phyloP scores from a whole-genome alignment of 2,888 invertebrate species.

The Lasius fuliginosus region DNA sequence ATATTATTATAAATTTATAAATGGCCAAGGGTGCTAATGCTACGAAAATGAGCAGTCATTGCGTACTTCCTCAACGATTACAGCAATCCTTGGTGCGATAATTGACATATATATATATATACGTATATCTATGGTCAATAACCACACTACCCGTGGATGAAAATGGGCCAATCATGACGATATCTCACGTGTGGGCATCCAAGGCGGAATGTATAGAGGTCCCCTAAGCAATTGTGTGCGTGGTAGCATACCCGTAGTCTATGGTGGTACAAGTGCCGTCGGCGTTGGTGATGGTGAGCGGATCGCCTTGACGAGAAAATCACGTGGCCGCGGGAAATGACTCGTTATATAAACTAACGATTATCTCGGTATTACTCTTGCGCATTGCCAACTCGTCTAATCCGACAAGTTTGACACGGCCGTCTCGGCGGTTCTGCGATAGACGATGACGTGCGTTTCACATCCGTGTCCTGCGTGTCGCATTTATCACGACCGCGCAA shows the following conservation, averaged over 20 bases:
- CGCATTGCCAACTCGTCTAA: slow-evolving; percentile 73
- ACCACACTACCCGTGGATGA: slow-evolving; percentile 1
- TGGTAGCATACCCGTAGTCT: slow-evolving; percentile 61
- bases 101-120: slow-evolving; percentile 10
- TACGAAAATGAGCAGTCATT: slow-evolving; percentile 10
- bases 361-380: slow-evolving; percentile 78
- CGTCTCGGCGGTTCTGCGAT: slow-evolving; percentile 14
- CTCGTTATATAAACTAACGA: slow-evolving; percentile 85
- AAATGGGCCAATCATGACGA: slow-evolving; percentile 42
- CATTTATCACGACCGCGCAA: slow-evolving; percentile 9
- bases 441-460: slow-evolving; percentile 25
- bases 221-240: slow-evolving; percentile 53
- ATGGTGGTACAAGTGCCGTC: slow-evolving; percentile 69
- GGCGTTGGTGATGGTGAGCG: slow-evolving; percentile 80
- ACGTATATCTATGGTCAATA: slow-evolving; percentile 13
- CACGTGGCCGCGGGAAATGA: slow-evolving; percentile 85
- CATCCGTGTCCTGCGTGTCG: background rate
- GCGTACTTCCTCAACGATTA: slow-evolving; percentile 37
- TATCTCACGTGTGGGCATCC: slow-evolving; percentile 40
- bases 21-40: background rate
- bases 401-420: slow-evolving; percentile 68
- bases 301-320: slow-evolving; percentile 85
- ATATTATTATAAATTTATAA: slow-evolving; percentile 10
- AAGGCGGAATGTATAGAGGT: slow-evolving; percentile 50
- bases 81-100: slow-evolving; percentile 37